Conservation (phyloP, 2,888 invertebrate species). For the Sthenelais limicola region DNA sequence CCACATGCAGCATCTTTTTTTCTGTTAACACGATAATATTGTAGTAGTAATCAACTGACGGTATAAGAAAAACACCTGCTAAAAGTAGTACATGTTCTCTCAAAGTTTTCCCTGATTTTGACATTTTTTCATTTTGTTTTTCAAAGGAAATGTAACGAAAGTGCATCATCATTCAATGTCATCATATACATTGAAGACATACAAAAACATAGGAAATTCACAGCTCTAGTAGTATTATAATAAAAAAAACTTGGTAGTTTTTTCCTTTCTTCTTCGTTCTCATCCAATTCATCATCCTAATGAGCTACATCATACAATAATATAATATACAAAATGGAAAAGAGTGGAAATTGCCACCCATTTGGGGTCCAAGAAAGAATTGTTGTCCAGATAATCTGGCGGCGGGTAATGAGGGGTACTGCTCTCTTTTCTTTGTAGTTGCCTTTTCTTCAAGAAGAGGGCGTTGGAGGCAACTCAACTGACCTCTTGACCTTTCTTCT, state of each 20-base stretch:
- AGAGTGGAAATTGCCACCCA: conserved; percentile 6
- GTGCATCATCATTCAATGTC: conserved; percentile 35
- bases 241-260: neutral
- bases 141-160: conserved; percentile 44
- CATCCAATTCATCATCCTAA: conserved; percentile 16
- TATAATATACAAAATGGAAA: conserved; percentile 20
- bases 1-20: conserved; percentile 11
- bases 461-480: neutral
- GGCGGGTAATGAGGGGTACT: too few species aligned
- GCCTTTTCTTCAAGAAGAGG: too few species aligned
- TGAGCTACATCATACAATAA: conserved; percentile 21
- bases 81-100: conserved; percentile 18
- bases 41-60: conserved; percentile 15
- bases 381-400: neutral
- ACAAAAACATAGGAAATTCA: conserved; percentile 19
- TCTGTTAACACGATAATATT: neutral
- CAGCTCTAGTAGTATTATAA: conserved; percentile 18
- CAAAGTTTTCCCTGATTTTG: conserved; percentile 43
- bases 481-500: neutral
- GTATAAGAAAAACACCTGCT: conserved; percentile 6
- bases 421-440: too few species aligned
- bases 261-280: neutral
- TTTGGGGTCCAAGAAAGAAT: conserved; percentile 21
- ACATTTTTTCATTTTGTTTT: conserved; percentile 33
- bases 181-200: conserved; percentile 29